These are phyloP conservation scores for Nothoprocta pentlandii DNA, from an alignment of 2,113 vertebrate species.

Conservation along the genomic window DNA sequence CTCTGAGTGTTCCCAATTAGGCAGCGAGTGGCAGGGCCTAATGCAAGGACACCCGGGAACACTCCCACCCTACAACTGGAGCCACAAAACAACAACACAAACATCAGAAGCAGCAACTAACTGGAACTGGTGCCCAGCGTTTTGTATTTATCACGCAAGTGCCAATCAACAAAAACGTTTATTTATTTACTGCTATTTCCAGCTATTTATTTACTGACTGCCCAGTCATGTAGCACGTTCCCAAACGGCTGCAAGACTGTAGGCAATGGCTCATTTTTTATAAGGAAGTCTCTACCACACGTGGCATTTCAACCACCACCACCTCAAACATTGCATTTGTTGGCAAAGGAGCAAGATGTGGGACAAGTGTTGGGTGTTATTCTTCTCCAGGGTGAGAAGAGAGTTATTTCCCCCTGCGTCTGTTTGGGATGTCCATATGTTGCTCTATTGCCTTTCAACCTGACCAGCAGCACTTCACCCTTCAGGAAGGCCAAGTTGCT, in stretches of 20 bases:
- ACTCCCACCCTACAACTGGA: not conserved
- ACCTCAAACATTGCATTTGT: not conserved
- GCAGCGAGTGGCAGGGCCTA: not conserved
- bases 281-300: not conserved
- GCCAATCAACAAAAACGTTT: not conserved
- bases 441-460: not conserved
- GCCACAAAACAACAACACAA: not conserved
- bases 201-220: slow-evolving; percentile 14
- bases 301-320: not conserved
- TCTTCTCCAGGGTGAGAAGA: not conserved
- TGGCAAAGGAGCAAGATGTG: not conserved
- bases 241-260: not conserved
- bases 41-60: not conserved
- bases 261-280: not conserved
- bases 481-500: not conserved
- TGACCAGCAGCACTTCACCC: not conserved
- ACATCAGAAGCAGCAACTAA: not conserved
- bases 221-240: not conserved
- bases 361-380: not conserved
- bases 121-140: slow-evolving; percentile 20
- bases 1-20: not conserved
- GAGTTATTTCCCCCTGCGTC: not conserved
- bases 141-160: slow-evolving; percentile 4
- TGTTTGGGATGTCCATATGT: not conserved
- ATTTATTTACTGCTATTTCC: not conserved